Evolutionary conservation across 2,888 invertebrate species (phyloP).

Genomic region (Polylopha cassiicola): DNA sequence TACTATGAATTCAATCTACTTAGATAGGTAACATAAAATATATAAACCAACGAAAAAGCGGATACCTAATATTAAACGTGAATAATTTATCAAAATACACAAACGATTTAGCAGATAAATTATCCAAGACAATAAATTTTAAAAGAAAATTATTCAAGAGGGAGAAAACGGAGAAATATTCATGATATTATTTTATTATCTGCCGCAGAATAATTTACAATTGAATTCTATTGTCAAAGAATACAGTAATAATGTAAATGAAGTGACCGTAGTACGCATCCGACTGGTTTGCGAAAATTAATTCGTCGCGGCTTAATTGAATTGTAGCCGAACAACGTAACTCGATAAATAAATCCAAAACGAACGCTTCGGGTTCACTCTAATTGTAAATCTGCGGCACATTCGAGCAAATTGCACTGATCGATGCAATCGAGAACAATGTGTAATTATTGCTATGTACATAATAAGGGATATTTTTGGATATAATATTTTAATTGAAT

Average conservation of each 20-base stretch:
- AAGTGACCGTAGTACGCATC: constrained; percentile 5
- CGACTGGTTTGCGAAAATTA: constrained; percentile 20
- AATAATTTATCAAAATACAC: too few species aligned
- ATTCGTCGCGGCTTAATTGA: constrained; percentile 48
- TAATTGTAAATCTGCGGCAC: constrained; percentile 17
- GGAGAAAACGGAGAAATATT: not conserved
- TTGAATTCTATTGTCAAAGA: not conserved
- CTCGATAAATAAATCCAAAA: constrained; percentile 42
- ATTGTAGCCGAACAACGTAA: constrained; percentile 39
- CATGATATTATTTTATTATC: not conserved
- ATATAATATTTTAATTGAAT: too few species aligned
- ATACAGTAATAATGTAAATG: not conserved
- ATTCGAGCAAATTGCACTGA: not conserved
- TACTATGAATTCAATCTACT: too few species aligned
- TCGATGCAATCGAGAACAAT: too few species aligned
- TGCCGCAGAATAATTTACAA: too few species aligned
- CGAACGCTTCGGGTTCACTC: constrained; percentile 1
- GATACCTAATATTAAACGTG: too few species aligned
- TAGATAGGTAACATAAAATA: too few species aligned
- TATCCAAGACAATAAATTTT: not conserved
- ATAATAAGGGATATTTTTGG: too few species aligned
- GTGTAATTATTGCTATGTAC: too few species aligned
- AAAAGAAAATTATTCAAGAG: constrained; percentile 1
- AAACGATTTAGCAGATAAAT: not conserved
- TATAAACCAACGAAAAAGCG: too few species aligned